Base-by-base conservation (phyloP, 2,797 vertebrate genomes). In the Stomatorhinus walkeri region DNA sequence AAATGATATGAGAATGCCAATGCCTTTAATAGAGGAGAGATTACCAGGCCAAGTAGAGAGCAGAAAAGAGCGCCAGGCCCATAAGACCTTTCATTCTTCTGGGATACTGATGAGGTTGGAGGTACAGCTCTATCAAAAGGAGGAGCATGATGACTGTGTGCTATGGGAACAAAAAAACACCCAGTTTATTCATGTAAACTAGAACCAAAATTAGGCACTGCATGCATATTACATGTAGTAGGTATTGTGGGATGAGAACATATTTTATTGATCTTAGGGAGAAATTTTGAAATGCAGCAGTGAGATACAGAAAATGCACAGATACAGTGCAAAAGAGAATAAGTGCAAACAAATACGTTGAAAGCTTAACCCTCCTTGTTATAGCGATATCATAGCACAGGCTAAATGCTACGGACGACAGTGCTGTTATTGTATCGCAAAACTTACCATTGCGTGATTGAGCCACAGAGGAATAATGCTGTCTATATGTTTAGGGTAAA, bases 371-470 rank as follows among this genome's bases (percentile, higher is more conserved):
- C 10, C 12, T n/a, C 28, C 59, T 68, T 68, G 10, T 12, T 4
- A 36, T 24, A 52, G 14, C 2, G 0, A 40, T 79, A 19, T 10
- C 52, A 46, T 32, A 32, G 16, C 40, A 46, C 16, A 81, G 40
- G 76, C 7, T 46, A 46, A 8, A 81, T 10, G 76, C 40, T 43
- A 81, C 43, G 0, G 1, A 81, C 4, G 8, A 22, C 36, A 3
- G 12, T 85, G 49, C 16, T 2, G 49, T 79, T 59, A 40, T 3
- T 4, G 2, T 8, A 40, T 40, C 6, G 28, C 14, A 22, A 48
- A 59, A 91, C 92, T 93, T 85, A 94, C 94, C 88, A 93, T 90
- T 5, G 88, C 90, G 83, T 94, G 93, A 92, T 95, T 94, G 59
- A 94, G 79, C 92, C 94, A 94, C 0, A 72, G 43, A 68, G 93